Base-by-base conservation (phyloP, 2,888 invertebrate genomes). In the Eristalinus aeneus region DNA sequence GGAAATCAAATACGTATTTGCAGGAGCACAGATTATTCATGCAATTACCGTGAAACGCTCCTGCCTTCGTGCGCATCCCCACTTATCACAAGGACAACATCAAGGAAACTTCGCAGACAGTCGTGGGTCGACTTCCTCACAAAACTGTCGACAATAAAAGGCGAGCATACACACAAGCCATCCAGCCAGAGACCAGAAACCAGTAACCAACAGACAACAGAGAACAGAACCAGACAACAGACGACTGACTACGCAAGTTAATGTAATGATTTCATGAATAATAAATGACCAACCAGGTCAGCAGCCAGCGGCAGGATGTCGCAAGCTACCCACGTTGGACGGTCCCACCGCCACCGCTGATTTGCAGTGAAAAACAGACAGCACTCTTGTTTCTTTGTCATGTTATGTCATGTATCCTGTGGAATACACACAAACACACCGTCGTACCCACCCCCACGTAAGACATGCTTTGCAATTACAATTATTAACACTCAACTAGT, bases 181-280 rank as follows among this genome's bases (percentile, higher is more conserved):
- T 2, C 27, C 27, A 27, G 2, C 27, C 27, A 27, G 27, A 27
- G 27, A 27, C 2, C 27, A 27, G 27, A 27, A 27, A 27, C 27
- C 27, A 27, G 27, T 27, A 27, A 67, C 36, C 20, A 72, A 78
- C 64, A 32, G 27, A 63, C 76, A 58, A 76, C 61, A 54, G 31
- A 11, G 10, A 22, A 67, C 20, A 22, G 56, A 6, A 22, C 46
- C 20, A 22, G 56, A 39, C 8, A 79, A 10, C 46, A 71, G 61
- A 65, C 12, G 27, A 78, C 34, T 65, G 69, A 61, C 74, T 78
- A 69, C 27, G 23, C 85, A 87, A 88, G 88, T 89, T 91, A 90
- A 90, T 90, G 91, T 90, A 90, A 90, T 90, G 91, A 90, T 90
- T 90, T 89, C 89, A 91, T 90, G 89, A 90, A 90, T 90, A 90